Conservation (phyloP, 2,113 vertebrate genomes). For the Malurus elegans region DNA sequence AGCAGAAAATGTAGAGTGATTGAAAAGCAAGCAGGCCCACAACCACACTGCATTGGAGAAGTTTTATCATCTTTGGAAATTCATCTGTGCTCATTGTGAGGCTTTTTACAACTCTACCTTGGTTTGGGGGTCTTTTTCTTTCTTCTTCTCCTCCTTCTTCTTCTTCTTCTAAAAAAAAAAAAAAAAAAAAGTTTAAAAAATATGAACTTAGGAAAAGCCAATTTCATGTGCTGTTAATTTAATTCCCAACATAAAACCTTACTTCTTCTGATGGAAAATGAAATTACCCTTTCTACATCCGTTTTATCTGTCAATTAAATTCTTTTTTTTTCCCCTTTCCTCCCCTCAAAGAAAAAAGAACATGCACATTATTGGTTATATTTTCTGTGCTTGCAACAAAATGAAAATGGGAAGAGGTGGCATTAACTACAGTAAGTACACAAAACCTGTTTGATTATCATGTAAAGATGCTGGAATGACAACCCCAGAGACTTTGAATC, state of each 20-base stretch:
- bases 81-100: constrained; percentile 28
- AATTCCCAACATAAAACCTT: constrained; percentile 77
- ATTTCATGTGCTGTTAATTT: constrained; percentile 83
- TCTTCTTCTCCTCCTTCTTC: constrained; percentile 3
- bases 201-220: constrained; percentile 78
- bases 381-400: constrained; percentile 55
- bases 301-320: constrained; percentile 77
- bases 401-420: constrained; percentile 58
- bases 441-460: constrained; percentile 53
- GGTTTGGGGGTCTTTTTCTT: constrained; percentile 39
- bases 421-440: constrained; percentile 50
- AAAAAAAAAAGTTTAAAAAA: constrained; percentile 56
- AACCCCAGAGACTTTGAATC: constrained; percentile 22
- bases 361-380: constrained; percentile 61
- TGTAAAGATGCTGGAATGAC: constrained; percentile 51
- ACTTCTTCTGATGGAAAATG: constrained; percentile 78
- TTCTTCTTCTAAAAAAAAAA: neutral
- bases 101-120: constrained; percentile 60
- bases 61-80: constrained; percentile 42
- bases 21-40: neutral
- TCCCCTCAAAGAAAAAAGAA: constrained; percentile 45
- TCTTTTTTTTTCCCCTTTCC: constrained; percentile 21
- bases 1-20: neutral
- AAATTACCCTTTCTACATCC: constrained; percentile 75
- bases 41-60: neutral